A percentile compares a stretch with the other conserved stretches of the same genome.
These are phyloP conservation scores for Rana temporaria DNA, from an alignment of 2,113 vertebrate genomes.

Conservation along the genomic window DNA sequence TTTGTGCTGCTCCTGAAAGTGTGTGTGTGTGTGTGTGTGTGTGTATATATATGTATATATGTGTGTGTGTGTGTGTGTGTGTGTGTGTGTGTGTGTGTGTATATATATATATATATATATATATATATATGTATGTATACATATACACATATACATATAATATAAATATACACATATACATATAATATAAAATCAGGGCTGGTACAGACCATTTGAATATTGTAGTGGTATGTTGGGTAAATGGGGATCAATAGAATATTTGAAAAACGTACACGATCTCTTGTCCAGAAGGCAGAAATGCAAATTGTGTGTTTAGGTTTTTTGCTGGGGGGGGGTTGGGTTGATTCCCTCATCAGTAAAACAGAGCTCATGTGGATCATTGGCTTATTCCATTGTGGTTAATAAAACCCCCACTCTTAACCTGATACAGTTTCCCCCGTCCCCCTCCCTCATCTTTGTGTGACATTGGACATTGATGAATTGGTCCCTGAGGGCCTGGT, in stretches of 20 bases:
- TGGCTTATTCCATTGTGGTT: neutral
- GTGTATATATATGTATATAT: neutral
- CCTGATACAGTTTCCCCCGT: neutral
- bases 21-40: too few relatives aligned
- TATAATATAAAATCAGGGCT: too few relatives aligned
- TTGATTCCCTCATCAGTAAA: neutral
- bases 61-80: too few relatives aligned
- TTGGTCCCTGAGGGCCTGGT: neutral
- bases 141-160: neutral
- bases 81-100: too few relatives aligned
- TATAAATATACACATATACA: too few relatives aligned
- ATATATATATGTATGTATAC: neutral
- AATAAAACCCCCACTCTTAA: neutral
- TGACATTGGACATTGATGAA: neutral
- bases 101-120: neutral
- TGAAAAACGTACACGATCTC: too few relatives aligned
- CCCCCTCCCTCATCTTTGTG: neutral
- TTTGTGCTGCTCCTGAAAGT: neutral
- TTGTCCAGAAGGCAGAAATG: too few relatives aligned
- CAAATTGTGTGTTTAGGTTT: too few relatives aligned
- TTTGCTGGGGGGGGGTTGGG: too few relatives aligned
- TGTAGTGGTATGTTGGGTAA: slow-evolving; percentile 43
- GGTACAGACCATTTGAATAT: too few relatives aligned
- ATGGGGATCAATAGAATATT: too few relatives aligned
- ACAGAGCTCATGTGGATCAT: neutral